Evolutionary conservation across 1,140 invertebrate genomes (phyloP).

Genomic region (Lepidurus couesii): DNA sequence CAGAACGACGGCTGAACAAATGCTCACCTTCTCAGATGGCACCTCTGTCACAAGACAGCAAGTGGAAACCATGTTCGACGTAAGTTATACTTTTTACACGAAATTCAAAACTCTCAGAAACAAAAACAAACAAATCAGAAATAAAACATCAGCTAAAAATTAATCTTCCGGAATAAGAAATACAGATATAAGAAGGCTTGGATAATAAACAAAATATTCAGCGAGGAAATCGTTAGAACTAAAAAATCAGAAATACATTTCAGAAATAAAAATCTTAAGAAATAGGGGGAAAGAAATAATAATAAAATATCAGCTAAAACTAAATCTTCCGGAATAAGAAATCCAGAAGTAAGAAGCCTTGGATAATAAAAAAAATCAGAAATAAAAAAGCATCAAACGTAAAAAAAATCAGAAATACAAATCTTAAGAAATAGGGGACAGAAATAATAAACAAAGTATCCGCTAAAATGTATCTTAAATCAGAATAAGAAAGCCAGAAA

Average conservation of each 20-base stretch:
- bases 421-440: not conserved
- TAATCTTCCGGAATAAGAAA: too few species aligned
- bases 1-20: slow-evolving; percentile 57
- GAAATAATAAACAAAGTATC: too few species aligned
- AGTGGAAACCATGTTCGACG: slow-evolving; percentile 87
- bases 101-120: slow-evolving; percentile 24
- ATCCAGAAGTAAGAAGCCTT: not conserved
- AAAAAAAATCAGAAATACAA: not conserved
- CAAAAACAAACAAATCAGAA: too few species aligned
- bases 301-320: too few species aligned
- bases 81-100: slow-evolving; percentile 52
- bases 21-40: slow-evolving; percentile 88
- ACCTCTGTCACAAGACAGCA: slow-evolving; percentile 77
- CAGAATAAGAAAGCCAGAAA: too few species aligned
- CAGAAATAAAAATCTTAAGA: too few species aligned
- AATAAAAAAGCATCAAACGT: not conserved
- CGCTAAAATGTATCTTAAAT: too few species aligned
- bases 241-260: not conserved
- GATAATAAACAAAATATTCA: not conserved
- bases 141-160: too few species aligned
- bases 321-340: too few species aligned
- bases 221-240: not conserved
- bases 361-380: not conserved
- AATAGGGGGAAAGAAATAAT: not conserved
- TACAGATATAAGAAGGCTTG: not conserved